Base-by-base conservation (phyloP, 92 coral and sea anemone genomes). In the Anthopleura xanthogrammica region DNA sequence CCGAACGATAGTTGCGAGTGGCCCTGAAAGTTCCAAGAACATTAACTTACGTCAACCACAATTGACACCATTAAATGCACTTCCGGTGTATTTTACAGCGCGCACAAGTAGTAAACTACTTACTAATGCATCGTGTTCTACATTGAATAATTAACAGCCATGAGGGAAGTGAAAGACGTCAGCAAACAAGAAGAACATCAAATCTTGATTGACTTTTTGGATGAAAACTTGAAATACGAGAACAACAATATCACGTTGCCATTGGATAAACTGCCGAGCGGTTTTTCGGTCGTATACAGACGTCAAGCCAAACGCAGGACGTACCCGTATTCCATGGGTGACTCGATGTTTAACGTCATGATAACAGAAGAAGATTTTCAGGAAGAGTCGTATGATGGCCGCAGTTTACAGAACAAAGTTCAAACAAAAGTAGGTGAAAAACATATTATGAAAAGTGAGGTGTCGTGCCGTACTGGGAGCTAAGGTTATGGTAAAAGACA, bases 191-290 rank as follows among this genome's bases (percentile, higher is more conserved):
- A 74, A 74, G 77, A 74, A 46, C 55, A 74, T 74, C 48, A 16
- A 74, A 11, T 74, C 52, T 40, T 74, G 54, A 74, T 74, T 20
- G 77, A 74, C 48, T 74, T 74, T 40, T 16, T 74, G 55, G 54
- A 74, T 16, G 20, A 74, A 10, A 74, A 74, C 40, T 65, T 65
- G 72, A 65, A 65, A 65, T 65, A n/a, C 40, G 72, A 65, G 13
- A 23, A 65, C 36, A 36, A 36, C 2, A 7, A 65, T n/a, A 4
- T 65, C 72, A 23, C 7, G 22, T 22, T 65, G 40, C 72, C 72
- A 12, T 16, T 65, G 40, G 72, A 65, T 23, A 36, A 65, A 10
- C 72, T 65, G 40, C 72, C 72, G 9, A 7, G 40, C 20, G 40
- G 40, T 65, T 65, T 65, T 23, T n/a, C 72, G 0, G 40, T 65